Evolutionary conservation across 2,797 vertebrate species (phyloP), one percentile per base, ranked within the genome.

Genomic region (Epinephelus malabaricus): DNA sequence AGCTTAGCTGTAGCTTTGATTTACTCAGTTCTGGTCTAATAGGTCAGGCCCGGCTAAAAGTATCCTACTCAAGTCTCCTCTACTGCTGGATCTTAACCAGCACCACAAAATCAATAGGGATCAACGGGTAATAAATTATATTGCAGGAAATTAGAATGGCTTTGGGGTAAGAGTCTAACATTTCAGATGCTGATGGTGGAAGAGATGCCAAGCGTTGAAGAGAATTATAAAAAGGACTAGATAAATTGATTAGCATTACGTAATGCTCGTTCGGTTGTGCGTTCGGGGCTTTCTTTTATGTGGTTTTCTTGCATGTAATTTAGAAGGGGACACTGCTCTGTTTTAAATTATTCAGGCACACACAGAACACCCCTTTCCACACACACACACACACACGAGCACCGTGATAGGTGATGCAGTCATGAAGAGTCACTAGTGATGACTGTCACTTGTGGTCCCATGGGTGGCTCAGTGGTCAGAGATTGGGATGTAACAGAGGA

Each of bases 401-500:
- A 13, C 38, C 1, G 11, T 69, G 87, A 75, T 74, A 72, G 79
- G 68, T 78, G 77, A 84, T 87, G 79, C 72, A 79, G 78, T 81
- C 54, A 21, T 13, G 2, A 56, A 63, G 60, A 83, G 82, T 87
- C 82, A 64, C 63, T 76, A 84, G 53, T 81, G 76, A 83, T 71
- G 79, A 82, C 78, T 85, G 87, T 86, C 88, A 83, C 81, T 81
- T 86, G 84, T 61, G 71, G 80, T 83, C 84, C 79, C 85, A 51
- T 19, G 83, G 76, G 84, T 72, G 73, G 23, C 69, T 88, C 78
- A 55, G 86, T 86, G 90, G 85, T 90, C 88, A 86, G 83, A 78
- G 81, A 79, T 73, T 88, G 78, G 81, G 81, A 87, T 86, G 89
- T 88, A 88, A 81, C 62, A 67, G 73, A 89, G 82, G 74, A 81